These are phyloP conservation scores for Drosophila antonietae DNA, from an alignment of 2,888 invertebrate genomes.

Conservation along the genomic window DNA sequence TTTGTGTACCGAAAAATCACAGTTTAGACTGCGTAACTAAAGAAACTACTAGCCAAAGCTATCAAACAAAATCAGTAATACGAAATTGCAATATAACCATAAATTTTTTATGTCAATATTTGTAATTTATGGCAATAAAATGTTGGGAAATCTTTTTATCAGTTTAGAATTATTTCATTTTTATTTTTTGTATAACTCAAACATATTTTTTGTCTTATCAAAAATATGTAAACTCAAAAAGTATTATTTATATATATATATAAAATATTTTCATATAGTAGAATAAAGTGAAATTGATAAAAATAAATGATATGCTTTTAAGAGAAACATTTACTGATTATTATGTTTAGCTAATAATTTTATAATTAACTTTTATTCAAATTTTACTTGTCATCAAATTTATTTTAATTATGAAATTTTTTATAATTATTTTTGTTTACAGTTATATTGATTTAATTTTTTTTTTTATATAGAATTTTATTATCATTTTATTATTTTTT, in stretches of 20 bases:
- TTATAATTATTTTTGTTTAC: not conserved
- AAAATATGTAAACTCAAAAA: too few relatives aligned
- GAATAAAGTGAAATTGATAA: too few relatives aligned
- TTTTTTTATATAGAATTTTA: not conserved
- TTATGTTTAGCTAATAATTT: too few relatives aligned
- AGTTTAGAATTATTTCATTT: not conserved
- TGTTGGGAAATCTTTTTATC: not conserved
- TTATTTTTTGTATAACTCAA: too few relatives aligned
- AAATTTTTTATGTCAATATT: not conserved
- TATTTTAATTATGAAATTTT: not conserved
- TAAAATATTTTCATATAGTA: too few relatives aligned
- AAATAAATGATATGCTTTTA: too few relatives aligned
- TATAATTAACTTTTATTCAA: too few relatives aligned
- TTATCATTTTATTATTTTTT: too few relatives aligned
- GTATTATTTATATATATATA: too few relatives aligned
- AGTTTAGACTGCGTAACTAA: constrained; percentile 10
- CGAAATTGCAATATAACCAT: not conserved
- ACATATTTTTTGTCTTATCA: too few relatives aligned
- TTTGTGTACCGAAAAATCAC: constrained; percentile 34
- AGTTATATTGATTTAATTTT: not conserved
- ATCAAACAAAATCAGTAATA: constrained; percentile 1
- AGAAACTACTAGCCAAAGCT: not conserved
- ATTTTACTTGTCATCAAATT: too few relatives aligned
- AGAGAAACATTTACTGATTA: too few relatives aligned
- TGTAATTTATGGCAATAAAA: not conserved